Conservation (phyloP, 2,888 invertebrate species). For the Cyrtodaria siliqua region DNA sequence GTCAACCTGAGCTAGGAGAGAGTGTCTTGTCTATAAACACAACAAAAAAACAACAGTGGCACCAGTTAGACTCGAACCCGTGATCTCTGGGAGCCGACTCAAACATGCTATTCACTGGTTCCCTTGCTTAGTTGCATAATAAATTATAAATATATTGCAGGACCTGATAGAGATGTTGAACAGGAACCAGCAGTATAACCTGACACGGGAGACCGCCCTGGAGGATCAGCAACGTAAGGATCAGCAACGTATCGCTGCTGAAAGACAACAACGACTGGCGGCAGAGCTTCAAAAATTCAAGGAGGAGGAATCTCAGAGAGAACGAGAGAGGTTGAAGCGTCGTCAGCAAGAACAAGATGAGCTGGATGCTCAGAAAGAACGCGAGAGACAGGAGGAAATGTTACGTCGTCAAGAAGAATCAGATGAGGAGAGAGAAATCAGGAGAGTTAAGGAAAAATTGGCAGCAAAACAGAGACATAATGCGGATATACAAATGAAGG, state of each 20-base stretch:
- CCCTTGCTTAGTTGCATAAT: too few species aligned
- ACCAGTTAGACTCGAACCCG: too few species aligned
- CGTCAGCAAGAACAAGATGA: conserved; percentile 7
- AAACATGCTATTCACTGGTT: too few species aligned
- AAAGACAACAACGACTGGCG: not conserved
- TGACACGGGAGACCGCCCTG: conserved; percentile 2
- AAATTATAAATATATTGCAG: too few species aligned
- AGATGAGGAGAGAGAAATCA: too few species aligned
- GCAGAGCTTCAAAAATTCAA: too few species aligned
- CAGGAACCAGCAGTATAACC: conserved; percentile 32
- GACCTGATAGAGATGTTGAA: conserved; percentile 53
- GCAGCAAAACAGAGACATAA: conserved; percentile 4
- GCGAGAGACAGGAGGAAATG: not conserved
- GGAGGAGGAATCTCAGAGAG: too few species aligned
- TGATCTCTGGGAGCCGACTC: too few species aligned
- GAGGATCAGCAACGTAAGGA: conserved; percentile 26
- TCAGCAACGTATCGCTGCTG: conserved; percentile 3
- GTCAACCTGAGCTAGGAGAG: too few species aligned
- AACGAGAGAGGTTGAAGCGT: too few species aligned
- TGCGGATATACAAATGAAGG: conserved; percentile 9
- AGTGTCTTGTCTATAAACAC: too few species aligned
- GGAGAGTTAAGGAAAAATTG: not conserved
- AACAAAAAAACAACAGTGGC: too few species aligned
- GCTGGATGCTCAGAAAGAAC: not conserved
- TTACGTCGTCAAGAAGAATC: not conserved